Percentiles rank a stretch among this genome's conserved stretches.
Conservation (phyloP, 2,797 vertebrate species). For the Neoniphon sammara region DNA sequence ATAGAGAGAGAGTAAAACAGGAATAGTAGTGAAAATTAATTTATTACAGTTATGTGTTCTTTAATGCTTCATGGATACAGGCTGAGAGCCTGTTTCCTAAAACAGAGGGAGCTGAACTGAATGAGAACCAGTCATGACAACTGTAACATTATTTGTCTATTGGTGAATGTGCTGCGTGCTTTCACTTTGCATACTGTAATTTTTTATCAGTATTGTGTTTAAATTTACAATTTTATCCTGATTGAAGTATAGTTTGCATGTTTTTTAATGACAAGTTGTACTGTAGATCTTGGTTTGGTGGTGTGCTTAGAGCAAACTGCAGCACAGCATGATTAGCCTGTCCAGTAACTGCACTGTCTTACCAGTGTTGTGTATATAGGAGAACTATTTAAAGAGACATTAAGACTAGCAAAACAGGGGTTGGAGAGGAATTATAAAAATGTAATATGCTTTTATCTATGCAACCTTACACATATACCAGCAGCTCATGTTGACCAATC, state of each 20-base stretch:
- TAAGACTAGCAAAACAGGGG: neutral
- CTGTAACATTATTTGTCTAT: neutral
- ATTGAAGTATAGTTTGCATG: conserved; percentile 9
- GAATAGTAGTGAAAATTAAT: neutral
- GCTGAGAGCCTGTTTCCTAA: neutral
- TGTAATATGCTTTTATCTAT: conserved; percentile 52
- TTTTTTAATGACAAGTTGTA: conserved; percentile 33
- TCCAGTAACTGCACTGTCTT: neutral
- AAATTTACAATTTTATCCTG: neutral
- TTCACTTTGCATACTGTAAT: neutral
- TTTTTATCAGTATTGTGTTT: neutral
- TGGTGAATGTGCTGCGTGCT: conserved; percentile 29
- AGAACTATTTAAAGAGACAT: neutral
- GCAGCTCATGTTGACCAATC: conserved; percentile 6
- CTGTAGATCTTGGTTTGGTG: neutral
- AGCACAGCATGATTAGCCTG: conserved; percentile 8
- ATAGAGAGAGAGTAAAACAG: neutral
- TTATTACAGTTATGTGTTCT: neutral
- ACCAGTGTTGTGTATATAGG: neutral
- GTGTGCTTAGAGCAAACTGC: conserved; percentile 24
- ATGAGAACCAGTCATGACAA: conserved; percentile 55
- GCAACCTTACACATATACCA: conserved; percentile 68
- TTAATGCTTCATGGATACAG: neutral
- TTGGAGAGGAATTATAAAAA: neutral
- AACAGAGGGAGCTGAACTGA: neutral